Conservation (phyloP, 2,888 invertebrate genomes). For the Parnassius mnemosyne region DNA sequence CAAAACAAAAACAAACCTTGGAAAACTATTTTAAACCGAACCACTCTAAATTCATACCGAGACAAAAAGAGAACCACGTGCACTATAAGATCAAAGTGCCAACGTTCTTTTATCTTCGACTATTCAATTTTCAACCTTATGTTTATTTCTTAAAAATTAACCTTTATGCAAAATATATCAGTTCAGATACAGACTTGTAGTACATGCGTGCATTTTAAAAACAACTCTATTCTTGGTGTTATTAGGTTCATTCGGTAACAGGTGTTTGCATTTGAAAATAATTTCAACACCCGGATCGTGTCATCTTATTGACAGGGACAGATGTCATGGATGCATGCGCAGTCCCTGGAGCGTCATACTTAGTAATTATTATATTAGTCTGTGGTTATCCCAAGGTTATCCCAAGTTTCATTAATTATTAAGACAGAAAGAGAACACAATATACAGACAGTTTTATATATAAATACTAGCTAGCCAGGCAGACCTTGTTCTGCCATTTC, state of each 20-base stretch:
- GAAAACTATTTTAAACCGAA: conserved; percentile 8
- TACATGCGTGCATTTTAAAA: background rate
- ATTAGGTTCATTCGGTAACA: background rate
- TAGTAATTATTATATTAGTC: too few species aligned
- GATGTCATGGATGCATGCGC: background rate
- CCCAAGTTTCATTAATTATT: too few species aligned
- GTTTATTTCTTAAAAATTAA: background rate
- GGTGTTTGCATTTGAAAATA: conserved; percentile 11
- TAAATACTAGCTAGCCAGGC: too few species aligned
- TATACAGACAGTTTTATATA: too few species aligned
- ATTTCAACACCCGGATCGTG: conserved; percentile 15
- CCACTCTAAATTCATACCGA: background rate
- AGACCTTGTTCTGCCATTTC: too few species aligned
- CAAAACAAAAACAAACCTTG: conserved; percentile 18
- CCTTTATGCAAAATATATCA: conserved; percentile 1
- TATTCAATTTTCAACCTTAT: conserved; percentile 11
- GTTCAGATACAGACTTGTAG: background rate
- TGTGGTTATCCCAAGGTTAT: too few species aligned
- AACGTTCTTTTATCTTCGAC: background rate
- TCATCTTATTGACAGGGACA: background rate
- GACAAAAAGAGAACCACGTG: conserved; percentile 10
- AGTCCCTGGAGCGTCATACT: too few species aligned
- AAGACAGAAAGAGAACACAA: too few species aligned
- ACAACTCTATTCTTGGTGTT: background rate
- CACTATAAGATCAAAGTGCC: background rate